phyloP scores from a whole-genome alignment of 2,797 vertebrate species.

The Poecilia gillii region DNA sequence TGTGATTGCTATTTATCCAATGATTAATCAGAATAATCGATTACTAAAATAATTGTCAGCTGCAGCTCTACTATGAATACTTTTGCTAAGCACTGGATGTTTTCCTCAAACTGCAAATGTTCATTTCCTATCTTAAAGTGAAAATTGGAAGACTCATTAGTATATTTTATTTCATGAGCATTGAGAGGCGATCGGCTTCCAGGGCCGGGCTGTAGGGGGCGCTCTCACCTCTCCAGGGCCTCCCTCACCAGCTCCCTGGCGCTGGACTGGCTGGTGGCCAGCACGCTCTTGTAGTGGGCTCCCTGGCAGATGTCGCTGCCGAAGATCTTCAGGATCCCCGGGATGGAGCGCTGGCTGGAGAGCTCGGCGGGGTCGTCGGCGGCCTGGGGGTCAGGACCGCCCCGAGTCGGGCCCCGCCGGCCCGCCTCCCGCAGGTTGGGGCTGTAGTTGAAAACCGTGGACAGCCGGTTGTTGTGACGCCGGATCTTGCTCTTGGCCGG shows the following conservation, averaged over 20 bases:
- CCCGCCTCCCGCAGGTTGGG: conserved; percentile 61
- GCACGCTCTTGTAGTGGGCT: conserved; percentile 85
- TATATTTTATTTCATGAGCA: not conserved
- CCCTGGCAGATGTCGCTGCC: conserved; percentile 84
- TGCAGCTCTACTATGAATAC: not conserved
- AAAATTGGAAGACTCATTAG: not conserved
- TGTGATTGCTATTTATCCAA: not conserved
- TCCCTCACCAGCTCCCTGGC: conserved; percentile 84
- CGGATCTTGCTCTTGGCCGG: conserved; percentile 85
- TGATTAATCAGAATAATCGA: not conserved
- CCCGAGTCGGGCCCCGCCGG: conserved; percentile 6
- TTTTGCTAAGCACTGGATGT: not conserved
- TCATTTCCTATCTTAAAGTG: not conserved
- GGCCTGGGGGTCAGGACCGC: conserved; percentile 44
- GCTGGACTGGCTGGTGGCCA: conserved; percentile 81
- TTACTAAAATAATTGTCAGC: no score
- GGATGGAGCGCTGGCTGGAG: conserved; percentile 80
- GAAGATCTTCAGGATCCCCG: conserved; percentile 85
- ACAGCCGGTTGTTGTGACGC: conserved; percentile 83
- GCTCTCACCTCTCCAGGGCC: conserved; percentile 81
- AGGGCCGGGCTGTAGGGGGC: no score
- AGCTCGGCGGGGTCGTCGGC: conserved; percentile 77
- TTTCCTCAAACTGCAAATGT: no score
- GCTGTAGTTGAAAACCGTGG: conserved; percentile 79
- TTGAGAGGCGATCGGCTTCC: no score